Percentiles rank a stretch among this genome's conserved stretches.
Evolutionary conservation across 2,888 invertebrate genomes (phyloP).

Genomic region (Erannis defoliaria): DNA sequence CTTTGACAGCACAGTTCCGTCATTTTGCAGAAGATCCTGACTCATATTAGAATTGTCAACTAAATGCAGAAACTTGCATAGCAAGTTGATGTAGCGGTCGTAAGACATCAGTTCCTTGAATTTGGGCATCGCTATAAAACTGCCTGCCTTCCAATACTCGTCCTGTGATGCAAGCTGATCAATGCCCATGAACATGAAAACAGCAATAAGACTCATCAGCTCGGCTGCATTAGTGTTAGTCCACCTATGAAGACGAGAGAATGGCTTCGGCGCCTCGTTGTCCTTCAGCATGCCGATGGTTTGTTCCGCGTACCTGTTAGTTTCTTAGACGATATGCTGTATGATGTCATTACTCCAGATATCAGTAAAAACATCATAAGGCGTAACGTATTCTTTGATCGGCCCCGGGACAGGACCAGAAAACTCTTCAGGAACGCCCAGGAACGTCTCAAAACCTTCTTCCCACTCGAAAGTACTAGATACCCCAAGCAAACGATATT

Average conservation of each 20-base stretch:
- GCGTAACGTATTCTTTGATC: no score
- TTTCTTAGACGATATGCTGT: neutral
- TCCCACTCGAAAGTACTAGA: no score
- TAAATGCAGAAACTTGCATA: neutral
- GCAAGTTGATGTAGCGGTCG: neutral
- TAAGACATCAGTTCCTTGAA: neutral
- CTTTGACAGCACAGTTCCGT: neutral
- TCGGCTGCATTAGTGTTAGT: neutral
- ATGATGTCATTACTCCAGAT: no score
- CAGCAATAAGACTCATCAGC: neutral
- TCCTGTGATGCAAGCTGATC: neutral
- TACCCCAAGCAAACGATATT: no score
- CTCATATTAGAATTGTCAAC: neutral
- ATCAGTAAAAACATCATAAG: no score
- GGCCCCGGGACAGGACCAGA: no score
- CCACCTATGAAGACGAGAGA: neutral
- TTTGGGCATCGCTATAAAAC: neutral
- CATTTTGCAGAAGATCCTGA: neutral
- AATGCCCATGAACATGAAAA: neutral
- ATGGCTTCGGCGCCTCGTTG: neutral
- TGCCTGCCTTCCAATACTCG: neutral
- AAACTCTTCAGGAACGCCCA: no score
- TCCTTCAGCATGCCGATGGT: neutral
- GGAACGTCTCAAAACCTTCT: no score
- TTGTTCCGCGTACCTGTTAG: neutral